These are phyloP conservation scores for Mormoops blainvillei DNA, from an alignment of 2,113 vertebrate genomes.

Conservation along the genomic window DNA sequence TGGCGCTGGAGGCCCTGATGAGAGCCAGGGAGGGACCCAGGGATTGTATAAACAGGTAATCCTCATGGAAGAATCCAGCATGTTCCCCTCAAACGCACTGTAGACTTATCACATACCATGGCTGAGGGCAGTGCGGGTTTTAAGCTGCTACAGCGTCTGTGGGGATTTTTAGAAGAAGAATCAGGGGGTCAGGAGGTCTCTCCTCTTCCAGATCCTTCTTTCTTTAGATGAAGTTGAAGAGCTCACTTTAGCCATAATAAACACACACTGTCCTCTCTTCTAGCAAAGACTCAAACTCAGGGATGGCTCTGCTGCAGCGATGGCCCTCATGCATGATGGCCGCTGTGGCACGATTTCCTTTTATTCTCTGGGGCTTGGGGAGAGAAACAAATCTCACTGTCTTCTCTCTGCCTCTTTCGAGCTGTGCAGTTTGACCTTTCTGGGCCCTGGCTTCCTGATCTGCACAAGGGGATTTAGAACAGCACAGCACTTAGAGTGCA, in stretches of 20 bases:
- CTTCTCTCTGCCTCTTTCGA: not conserved
- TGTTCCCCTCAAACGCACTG: not conserved
- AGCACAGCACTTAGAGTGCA: not conserved
- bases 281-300: not conserved
- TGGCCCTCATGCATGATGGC: rapidly evolving
- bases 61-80: not conserved
- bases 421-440: not conserved
- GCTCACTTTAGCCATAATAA: not conserved
- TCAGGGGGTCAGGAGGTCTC: not conserved
- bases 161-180: not conserved
- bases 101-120: rapidly evolving
- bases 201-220: not conserved
- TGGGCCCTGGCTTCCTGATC: not conserved
- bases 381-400: not conserved
- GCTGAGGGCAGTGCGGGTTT: not conserved
- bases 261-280: not conserved
- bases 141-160: not conserved
- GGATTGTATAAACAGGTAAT: not conserved
- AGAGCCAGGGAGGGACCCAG: not conserved
- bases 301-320: not conserved
- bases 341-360: rapidly evolving
- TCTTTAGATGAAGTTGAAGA: not conserved
- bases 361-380: not conserved
- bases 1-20: rapidly evolving
- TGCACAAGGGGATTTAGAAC: not conserved